Evolutionary conservation across 2,888 invertebrate genomes (phyloP), one percentile per base, ranked within the genome.

Genomic region (Harpagoxenus sublaevis): DNA sequence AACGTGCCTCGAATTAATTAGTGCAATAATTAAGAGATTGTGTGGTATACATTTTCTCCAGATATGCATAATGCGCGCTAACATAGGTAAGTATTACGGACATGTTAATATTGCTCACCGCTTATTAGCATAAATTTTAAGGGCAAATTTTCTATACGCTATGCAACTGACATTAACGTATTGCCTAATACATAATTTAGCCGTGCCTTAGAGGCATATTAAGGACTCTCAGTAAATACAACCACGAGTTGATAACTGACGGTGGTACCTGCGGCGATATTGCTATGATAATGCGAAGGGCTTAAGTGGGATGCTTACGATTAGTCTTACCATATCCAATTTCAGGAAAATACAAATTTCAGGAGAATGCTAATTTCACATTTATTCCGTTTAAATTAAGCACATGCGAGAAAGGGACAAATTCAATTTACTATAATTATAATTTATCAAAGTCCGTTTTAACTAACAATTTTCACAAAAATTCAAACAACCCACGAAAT

Each of bases 231-330:
- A 60, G 57, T 70, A 79, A 71, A 79, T 60, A 70, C 60, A 60
- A 71, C 71, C 70, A 81, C 48, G 12, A 71, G 48, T 60, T 79
- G 79, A 79, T 79, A 79, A 71, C 71, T 71, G 39, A 60, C 60
- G 48, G 39, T 35, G 42, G 57, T 66, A 78, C 79, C 60, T 39
- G 39, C 39, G 48, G 60, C 71, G n/a, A 81, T 81, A 71, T 81
- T 81, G 62, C 48, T 71, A 71, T 81, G 79, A 71, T 81, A 81
- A 81, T 71, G 60, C 35, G 12, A 71, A 39, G 51, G 12, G 51
- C 60, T 81, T 71, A 62, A 51, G 12, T 18, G 9, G 39, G 2
- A 51, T 3, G 18, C 39, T 23, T 45, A 23, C 23, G n/a, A 55
- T 55, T 55, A 60, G 48, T 71, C 48, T 71, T 62, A 62, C 4